phyloP scores from a whole-genome alignment of 2,888 invertebrate genomes.

The Acanthosepion pharaonis region DNA sequence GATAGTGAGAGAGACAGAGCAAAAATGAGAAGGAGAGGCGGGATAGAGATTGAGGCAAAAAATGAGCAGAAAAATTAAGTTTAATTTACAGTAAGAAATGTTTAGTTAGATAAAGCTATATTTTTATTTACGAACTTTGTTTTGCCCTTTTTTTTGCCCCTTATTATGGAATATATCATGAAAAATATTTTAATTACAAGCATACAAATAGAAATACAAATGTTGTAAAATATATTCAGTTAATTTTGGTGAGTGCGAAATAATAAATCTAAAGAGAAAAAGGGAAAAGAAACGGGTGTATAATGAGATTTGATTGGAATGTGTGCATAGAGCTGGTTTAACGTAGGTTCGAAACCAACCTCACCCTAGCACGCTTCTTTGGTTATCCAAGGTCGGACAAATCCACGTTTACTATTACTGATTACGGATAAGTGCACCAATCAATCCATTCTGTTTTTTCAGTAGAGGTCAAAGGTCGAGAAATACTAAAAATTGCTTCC shows the following conservation, averaged over 20 bases:
- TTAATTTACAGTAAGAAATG: too few relatives aligned
- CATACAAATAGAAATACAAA: background rate
- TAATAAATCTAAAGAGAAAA: background rate
- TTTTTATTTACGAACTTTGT: too few relatives aligned
- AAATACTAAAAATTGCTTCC: background rate
- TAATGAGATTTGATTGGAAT: background rate
- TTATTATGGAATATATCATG: too few relatives aligned
- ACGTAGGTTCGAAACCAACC: background rate
- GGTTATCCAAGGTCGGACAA: background rate
- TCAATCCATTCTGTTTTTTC: background rate
- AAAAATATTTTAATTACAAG: too few relatives aligned
- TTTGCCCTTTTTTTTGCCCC: too few relatives aligned
- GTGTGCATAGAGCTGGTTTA: background rate
- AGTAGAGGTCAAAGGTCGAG: background rate
- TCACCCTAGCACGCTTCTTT: background rate
- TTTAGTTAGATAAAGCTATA: too few relatives aligned
- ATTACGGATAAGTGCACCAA: background rate
- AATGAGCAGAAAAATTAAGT: too few relatives aligned
- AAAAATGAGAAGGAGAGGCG: too few relatives aligned
- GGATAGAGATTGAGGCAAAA: background rate
- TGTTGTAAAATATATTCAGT: background rate
- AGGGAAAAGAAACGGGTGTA: too few relatives aligned
- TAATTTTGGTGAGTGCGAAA: background rate
- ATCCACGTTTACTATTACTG: conserved; percentile 13
- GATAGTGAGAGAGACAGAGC: too few relatives aligned